Evolutionary conservation across 2,113 vertebrate genomes (phyloP), one percentile per base, ranked within the genome.

Genomic region (Dipodomys merriami): DNA sequence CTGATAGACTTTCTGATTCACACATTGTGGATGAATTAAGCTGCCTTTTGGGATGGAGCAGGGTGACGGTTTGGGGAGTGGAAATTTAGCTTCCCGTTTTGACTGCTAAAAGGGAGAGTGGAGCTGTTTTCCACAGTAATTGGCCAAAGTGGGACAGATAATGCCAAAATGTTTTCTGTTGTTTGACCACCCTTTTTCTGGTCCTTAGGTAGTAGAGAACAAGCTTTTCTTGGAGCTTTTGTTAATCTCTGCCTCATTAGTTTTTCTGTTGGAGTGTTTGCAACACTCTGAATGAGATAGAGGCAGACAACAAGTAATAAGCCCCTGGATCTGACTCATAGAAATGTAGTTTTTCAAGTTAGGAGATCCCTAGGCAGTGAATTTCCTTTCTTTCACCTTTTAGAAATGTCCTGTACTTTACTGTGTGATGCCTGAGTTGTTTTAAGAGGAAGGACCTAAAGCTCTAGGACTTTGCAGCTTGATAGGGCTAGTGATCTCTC

Each of bases 141-240:
- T 83, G 30, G 4, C 15, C 53, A 12, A 20, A 68, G 53, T 35
- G 7, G 6, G 23, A 16, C 10, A 33, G 35, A 12, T 64, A 72
- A 67, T 93, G 79, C 44, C 65, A 30, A 90, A 77, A 72, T 30
- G 82, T 91, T 53, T 62, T 49, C 49, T 93, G 8, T 84, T 83
- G n/a, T 74, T 83, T 6, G 29, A 30, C 7, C 2, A 20, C 18
- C 23, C 23, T 57, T 57, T 85, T 91, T 82, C 11, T 68, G 27
- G 6, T n/a, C 8, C 13, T 44, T 72, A 49, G 22, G 35, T 74
- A 11, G 35, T 8, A 3, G 20, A 25, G 5, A 39, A 13, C 4
- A 73, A 29, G 62, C 49, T 81, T 85, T 83, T 94, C 35, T 82
- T n/a, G 64, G 30, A 7, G 10, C 2, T 81, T 39, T 85, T 46